Conservation (phyloP, 2,113 vertebrate genomes). For the Colinus virginianus region DNA sequence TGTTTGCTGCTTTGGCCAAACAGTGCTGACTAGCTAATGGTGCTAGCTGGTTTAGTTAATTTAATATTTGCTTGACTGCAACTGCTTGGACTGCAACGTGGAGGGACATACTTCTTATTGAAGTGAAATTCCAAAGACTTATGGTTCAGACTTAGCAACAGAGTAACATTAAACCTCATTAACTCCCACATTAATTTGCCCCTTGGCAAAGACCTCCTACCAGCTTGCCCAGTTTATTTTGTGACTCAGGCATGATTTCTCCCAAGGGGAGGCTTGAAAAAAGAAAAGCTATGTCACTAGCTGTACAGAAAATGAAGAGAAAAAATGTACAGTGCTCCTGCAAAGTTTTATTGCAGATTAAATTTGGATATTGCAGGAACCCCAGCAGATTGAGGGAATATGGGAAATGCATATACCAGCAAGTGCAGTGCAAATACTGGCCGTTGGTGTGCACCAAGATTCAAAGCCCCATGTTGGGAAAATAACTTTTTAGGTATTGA, state of each 20-base stretch:
- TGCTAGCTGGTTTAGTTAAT: not conserved
- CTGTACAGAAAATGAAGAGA: not conserved
- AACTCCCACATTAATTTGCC: not conserved
- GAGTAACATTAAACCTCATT: not conserved
- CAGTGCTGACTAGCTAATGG: not conserved
- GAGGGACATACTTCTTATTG: not conserved
- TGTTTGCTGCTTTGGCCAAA: not conserved
- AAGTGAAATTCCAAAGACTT: not conserved
- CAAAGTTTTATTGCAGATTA: not conserved
- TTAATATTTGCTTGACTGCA: fast-evolving
- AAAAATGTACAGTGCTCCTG: not conserved
- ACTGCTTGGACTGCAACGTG: not conserved
- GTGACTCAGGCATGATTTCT: not conserved
- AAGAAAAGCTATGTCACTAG: not conserved
- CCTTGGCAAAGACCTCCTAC: not conserved
- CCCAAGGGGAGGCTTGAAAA: not conserved
- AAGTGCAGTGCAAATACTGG: fast-evolving
- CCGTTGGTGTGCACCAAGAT: not conserved
- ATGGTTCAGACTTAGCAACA: not conserved
- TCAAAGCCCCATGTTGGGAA: not conserved
- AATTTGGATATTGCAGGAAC: not conserved
- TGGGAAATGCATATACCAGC: not conserved
- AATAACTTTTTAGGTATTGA: not conserved
- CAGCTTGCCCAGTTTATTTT: not conserved
- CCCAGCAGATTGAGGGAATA: not conserved